Percentiles rank a stretch among this genome's conserved stretches.
These are phyloP conservation scores for Dryobota labecula DNA, from an alignment of 2,888 invertebrate genomes.

Conservation along the genomic window DNA sequence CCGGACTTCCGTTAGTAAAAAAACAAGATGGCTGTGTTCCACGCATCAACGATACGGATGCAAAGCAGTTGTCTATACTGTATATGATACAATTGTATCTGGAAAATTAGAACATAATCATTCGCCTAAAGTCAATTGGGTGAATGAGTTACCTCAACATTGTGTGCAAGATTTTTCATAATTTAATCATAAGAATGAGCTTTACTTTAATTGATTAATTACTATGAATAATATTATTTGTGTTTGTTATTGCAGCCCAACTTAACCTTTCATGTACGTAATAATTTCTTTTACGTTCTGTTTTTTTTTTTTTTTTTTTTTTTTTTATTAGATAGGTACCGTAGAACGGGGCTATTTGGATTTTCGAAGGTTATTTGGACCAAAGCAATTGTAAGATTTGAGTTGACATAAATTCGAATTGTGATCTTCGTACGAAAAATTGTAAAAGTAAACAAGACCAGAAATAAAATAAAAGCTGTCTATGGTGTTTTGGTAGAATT, in stretches of 20 bases:
- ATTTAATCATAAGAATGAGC: too few relatives aligned
- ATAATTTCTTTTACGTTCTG: background rate
- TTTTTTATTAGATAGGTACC: too few relatives aligned
- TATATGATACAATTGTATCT: conserved; percentile 10
- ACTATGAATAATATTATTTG: background rate
- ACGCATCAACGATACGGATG: conserved; percentile 31
- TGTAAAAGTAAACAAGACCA: too few relatives aligned
- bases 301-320: too few relatives aligned
- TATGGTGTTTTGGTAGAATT: too few relatives aligned
- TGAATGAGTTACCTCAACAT: conserved; percentile 6
- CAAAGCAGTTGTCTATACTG: conserved; percentile 33
- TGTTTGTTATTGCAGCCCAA: background rate
- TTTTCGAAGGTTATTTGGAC: too few relatives aligned
- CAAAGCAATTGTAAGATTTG: too few relatives aligned
- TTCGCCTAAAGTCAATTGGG: conserved; percentile 22
- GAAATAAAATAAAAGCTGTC: too few relatives aligned
- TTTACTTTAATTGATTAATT: background rate
- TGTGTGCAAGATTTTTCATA: background rate
- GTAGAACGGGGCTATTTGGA: too few relatives aligned
- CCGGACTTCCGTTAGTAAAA: conserved; percentile 1
- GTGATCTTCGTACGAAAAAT: too few relatives aligned
- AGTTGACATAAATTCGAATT: too few relatives aligned
- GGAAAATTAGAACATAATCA: conserved; percentile 17
- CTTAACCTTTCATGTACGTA: background rate
- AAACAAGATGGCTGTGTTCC: conserved; percentile 39